Conservation (phyloP, 2,888 invertebrate genomes). For the Cremastinae sp. region DNA sequence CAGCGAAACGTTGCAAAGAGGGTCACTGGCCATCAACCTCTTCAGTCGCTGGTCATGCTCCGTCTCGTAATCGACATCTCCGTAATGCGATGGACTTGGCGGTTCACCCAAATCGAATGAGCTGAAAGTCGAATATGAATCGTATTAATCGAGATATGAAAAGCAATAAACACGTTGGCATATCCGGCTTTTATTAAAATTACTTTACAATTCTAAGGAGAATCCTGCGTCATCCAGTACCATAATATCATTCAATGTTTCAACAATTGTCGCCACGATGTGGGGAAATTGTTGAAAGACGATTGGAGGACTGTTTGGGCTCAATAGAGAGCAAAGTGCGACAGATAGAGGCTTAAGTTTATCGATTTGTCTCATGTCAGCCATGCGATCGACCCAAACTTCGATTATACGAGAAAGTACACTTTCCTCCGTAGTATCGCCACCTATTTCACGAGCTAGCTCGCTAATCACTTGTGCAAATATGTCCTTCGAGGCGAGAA, state of each 20-base stretch:
- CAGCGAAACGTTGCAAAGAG: constrained; percentile 89
- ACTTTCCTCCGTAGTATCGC: constrained; percentile 83
- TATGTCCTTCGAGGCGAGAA: constrained; percentile 83
- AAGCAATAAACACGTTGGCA: too few relatives aligned
- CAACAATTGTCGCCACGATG: constrained; percentile 88
- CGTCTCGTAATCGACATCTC: constrained; percentile 84
- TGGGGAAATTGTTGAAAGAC: constrained; percentile 87
- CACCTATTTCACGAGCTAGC: constrained; percentile 70
- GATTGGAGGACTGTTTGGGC: constrained; percentile 84
- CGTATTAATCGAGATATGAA: too few relatives aligned
- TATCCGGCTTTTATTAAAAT: not conserved
- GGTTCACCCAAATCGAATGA: constrained; percentile 80
- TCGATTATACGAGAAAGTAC: constrained; percentile 87
- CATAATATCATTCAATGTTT: constrained; percentile 90
- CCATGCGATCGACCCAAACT: constrained; percentile 91
- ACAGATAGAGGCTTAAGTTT: constrained; percentile 92
- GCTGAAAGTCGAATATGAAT: constrained; percentile 79
- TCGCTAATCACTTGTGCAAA: constrained; percentile 75
- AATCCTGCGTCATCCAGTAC: constrained; percentile 85
- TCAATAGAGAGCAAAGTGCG: constrained; percentile 84
- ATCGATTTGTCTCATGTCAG: constrained; percentile 88
- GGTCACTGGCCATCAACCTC: constrained; percentile 87
- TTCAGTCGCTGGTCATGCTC: constrained; percentile 89
- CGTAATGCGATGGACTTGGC: constrained; percentile 78
- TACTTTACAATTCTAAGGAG: constrained; percentile 82